Percentiles rank a stretch among this genome's conserved stretches.
phyloP scores from a whole-genome alignment of 2,888 invertebrate species.

The Microctonus aethiopoides region DNA sequence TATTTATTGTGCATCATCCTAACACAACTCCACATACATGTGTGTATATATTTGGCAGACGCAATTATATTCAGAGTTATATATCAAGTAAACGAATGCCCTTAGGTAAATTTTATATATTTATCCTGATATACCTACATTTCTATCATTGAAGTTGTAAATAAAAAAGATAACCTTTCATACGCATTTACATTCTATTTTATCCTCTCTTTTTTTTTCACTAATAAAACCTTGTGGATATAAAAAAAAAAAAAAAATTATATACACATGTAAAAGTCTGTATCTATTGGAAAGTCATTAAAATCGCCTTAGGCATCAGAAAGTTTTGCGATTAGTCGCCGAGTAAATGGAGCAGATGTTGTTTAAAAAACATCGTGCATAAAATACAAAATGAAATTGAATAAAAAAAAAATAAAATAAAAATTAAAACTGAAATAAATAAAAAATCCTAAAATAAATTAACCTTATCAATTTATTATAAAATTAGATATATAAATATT shows the following conservation, averaged over 20 bases:
- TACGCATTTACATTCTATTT: no score
- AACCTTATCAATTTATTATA: no score
- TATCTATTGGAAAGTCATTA: constrained; percentile 4
- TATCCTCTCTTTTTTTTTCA: not conserved
- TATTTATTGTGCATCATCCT: not conserved
- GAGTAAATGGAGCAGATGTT: not conserved
- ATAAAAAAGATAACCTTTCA: not conserved
- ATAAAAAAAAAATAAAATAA: not conserved
- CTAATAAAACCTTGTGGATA: not conserved
- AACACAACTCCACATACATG: not conserved
- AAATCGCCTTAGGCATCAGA: constrained; percentile 2
- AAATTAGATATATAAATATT: no score
- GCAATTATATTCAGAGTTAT: not conserved
- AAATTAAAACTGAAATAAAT: not conserved
- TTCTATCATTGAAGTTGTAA: no score
- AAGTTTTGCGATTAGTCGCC: constrained; percentile 1
- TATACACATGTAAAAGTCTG: not conserved
- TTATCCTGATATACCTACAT: no score
- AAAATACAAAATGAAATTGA: not conserved
- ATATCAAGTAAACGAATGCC: not conserved
- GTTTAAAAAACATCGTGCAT: not conserved
- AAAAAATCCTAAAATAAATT: not conserved
- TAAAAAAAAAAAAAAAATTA: not conserved
- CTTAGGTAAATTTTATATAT: not conserved
- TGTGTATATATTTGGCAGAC: not conserved